phyloP scores from a whole-genome alignment of 1,140 invertebrate species.

The Listronotus oregonensis region DNA sequence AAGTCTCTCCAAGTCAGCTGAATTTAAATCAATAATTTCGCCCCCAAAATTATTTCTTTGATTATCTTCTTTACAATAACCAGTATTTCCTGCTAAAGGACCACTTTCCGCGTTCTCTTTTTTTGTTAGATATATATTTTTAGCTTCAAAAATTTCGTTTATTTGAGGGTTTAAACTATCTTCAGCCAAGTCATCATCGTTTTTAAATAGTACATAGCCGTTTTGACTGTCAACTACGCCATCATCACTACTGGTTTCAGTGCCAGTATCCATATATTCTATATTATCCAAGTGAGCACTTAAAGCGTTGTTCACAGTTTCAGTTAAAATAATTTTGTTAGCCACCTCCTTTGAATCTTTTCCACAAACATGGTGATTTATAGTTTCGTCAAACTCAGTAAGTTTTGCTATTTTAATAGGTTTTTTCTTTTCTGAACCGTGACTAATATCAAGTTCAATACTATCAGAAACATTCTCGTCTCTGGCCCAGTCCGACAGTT shows the following conservation, averaged over 20 bases:
- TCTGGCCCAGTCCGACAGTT: constrained; percentile 82
- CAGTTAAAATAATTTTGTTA: constrained; percentile 38
- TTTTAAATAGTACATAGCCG: constrained; percentile 73
- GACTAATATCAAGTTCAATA: constrained; percentile 63
- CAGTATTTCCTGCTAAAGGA: constrained; percentile 21
- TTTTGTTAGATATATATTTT: constrained; percentile 39
- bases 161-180: constrained; percentile 60
- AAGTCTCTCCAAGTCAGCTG: constrained; percentile 40
- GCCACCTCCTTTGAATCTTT: constrained; percentile 43
- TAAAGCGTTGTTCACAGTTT: constrained; percentile 52
- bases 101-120: constrained; percentile 20
- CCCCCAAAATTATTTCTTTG: constrained; percentile 42
- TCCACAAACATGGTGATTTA: constrained; percentile 55
- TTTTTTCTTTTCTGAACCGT: constrained; percentile 58
- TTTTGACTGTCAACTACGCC: constrained; percentile 63
- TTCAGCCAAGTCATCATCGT: constrained; percentile 64
- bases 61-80: constrained; percentile 45
- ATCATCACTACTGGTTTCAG: constrained; percentile 66
- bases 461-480: constrained; percentile 78
- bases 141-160: constrained; percentile 44
- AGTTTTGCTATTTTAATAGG: constrained; percentile 48
- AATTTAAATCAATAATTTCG: constrained; percentile 45
- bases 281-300: constrained; percentile 61
- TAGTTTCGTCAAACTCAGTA: constrained; percentile 42
- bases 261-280: constrained; percentile 78